These are phyloP conservation scores for Todiramphus saurophagus DNA, from an alignment of 2,113 vertebrate genomes.

Conservation along the genomic window DNA sequence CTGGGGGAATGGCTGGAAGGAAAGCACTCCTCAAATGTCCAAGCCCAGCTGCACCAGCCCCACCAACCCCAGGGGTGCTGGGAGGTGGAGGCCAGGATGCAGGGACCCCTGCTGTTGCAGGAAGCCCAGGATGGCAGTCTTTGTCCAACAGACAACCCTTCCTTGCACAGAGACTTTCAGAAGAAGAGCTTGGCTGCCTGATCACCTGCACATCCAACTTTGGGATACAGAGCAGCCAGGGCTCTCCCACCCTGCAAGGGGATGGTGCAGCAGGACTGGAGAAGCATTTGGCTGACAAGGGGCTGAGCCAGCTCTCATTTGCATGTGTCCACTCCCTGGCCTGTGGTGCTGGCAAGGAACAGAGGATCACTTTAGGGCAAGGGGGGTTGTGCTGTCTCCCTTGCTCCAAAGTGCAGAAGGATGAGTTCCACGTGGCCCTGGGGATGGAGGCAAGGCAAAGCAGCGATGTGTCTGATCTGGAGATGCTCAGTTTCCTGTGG, in stretches of 20 bases:
- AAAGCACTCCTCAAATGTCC: slow-evolving; percentile 20
- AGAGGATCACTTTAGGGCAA: neutral
- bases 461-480: neutral
- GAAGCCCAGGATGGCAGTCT: neutral
- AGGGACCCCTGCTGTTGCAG: neutral
- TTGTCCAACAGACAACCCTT: neutral
- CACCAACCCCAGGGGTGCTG: neutral
- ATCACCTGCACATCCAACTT: neutral
- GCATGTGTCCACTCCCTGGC: neutral
- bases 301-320: neutral
- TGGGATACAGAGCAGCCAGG: neutral
- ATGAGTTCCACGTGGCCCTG: accelerated
- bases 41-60: slow-evolving; percentile 2
- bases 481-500: accelerated
- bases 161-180: slow-evolving; percentile 29
- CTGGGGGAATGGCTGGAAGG: slow-evolving; percentile 30
- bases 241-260: neutral
- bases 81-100: neutral
- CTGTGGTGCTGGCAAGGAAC: neutral
- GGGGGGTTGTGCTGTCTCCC: neutral
- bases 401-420: neutral
- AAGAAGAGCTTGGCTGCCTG: slow-evolving; percentile 28
- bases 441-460: neutral
- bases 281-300: neutral
- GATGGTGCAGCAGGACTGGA: accelerated